Evolutionary conservation across 2,888 invertebrate genomes (phyloP).

Genomic region (Thalpophila matura): DNA sequence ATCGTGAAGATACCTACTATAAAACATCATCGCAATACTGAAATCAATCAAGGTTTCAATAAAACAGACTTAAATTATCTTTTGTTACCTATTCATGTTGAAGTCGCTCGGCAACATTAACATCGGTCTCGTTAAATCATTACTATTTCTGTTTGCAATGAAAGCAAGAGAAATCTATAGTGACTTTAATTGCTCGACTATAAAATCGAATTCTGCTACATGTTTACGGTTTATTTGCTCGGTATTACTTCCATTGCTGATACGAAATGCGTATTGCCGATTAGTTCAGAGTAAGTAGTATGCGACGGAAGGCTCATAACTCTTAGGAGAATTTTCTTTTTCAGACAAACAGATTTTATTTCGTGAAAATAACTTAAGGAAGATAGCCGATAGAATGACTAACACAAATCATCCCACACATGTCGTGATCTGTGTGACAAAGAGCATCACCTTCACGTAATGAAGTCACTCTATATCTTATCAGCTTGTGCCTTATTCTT

Average conservation of each 20-base stretch:
- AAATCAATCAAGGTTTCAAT: slow-evolving; percentile 28
- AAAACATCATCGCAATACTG: slow-evolving; percentile 15
- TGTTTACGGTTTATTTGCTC: slow-evolving; percentile 52
- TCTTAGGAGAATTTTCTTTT: slow-evolving; percentile 3
- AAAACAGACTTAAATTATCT: slow-evolving; percentile 5
- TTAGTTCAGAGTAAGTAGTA: slow-evolving; percentile 10
- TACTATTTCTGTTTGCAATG: slow-evolving; percentile 53
- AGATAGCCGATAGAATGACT: slow-evolving; percentile 39
- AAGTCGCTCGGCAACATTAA: slow-evolving; percentile 30
- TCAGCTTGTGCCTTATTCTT: slow-evolving; percentile 77
- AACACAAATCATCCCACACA: slow-evolving; percentile 45
- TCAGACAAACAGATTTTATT: background rate
- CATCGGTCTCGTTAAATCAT: slow-evolving; percentile 29
- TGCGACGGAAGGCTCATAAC: slow-evolving; percentile 9
- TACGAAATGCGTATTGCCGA: slow-evolving; percentile 33
- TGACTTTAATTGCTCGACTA: slow-evolving; percentile 56
- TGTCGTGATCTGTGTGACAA: slow-evolving; percentile 64
- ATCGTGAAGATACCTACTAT: slow-evolving; percentile 18
- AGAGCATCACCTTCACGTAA: slow-evolving; percentile 82
- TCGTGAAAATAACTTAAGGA: background rate
- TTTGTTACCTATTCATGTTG: slow-evolving; percentile 35
- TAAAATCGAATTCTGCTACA: slow-evolving; percentile 52
- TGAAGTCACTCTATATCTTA: slow-evolving; percentile 83
- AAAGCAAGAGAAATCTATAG: slow-evolving; percentile 48
- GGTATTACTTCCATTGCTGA: slow-evolving; percentile 52